Conservation (phyloP, 2,797 vertebrate species). For the Octomys mimax region DNA sequence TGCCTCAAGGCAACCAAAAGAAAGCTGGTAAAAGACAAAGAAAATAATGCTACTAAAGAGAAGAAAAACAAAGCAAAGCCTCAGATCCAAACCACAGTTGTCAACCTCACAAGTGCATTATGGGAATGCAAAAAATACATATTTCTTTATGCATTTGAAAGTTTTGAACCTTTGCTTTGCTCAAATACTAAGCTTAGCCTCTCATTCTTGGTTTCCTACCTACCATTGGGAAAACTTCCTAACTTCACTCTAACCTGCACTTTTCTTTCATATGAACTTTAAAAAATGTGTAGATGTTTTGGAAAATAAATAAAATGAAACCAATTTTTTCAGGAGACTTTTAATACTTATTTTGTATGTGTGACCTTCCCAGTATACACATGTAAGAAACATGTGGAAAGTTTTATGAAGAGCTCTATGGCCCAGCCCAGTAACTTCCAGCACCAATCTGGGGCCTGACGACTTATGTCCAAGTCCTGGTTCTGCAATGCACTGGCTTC, state of each 20-base stretch:
- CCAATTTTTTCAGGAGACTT: background rate
- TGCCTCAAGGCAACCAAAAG: background rate
- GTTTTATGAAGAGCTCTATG: background rate
- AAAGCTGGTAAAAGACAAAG: background rate
- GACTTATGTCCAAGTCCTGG: background rate
- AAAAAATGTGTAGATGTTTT: background rate
- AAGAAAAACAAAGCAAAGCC: background rate
- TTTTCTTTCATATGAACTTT: background rate
- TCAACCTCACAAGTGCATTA: background rate
- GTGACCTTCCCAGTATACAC: background rate
- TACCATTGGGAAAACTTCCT: background rate
- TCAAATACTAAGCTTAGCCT: background rate
- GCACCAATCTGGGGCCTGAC: background rate
- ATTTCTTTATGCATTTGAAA: background rate
- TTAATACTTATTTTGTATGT: background rate
- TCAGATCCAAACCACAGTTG: background rate
- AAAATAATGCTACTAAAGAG: background rate
- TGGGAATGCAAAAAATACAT: background rate
- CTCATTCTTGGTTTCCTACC: background rate
- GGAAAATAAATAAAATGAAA: background rate
- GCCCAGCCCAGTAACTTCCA: background rate
- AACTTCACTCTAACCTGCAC: rapidly evolving
- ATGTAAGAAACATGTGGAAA: background rate
- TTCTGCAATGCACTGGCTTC: background rate
- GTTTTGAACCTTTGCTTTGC: background rate